These are phyloP conservation scores for Ceratina calcarata DNA, from an alignment of 1,140 invertebrate genomes.

Conservation along the genomic window DNA sequence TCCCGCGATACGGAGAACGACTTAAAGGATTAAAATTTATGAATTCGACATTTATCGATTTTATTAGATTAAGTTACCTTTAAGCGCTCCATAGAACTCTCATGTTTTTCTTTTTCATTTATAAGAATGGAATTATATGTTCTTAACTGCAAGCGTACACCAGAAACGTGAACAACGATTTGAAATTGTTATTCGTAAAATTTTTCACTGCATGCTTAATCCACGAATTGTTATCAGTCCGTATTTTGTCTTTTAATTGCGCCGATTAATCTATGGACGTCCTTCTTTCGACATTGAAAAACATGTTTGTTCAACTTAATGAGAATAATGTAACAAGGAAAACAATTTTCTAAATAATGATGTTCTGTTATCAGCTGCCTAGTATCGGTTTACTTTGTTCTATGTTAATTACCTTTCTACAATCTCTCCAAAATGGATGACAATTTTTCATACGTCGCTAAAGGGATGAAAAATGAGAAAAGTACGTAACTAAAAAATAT, in stretches of 20 bases:
- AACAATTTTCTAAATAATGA: constrained; percentile 3
- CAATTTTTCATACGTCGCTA: neutral
- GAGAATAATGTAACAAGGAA: neutral
- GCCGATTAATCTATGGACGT: neutral
- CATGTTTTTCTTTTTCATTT: too few species aligned
- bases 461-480: too few species aligned
- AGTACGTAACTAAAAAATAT: too few species aligned
- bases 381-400: neutral
- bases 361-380: neutral
- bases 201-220: neutral
- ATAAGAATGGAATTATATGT: too few species aligned
- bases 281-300: too few species aligned
- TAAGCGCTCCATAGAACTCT: too few species aligned
- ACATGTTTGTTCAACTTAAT: neutral
- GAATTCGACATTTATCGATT: too few species aligned
- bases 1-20: too few species aligned
- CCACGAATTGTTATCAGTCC: neutral
- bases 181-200: neutral
- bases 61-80: too few species aligned
- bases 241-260: neutral
- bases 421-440: neutral
- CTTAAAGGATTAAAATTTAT: too few species aligned
- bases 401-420: neutral
- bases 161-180: too few species aligned
- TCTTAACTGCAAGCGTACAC: too few species aligned